phyloP scores from a whole-genome alignment of 2,888 invertebrate species.

The Mallateleia sp. region DNA sequence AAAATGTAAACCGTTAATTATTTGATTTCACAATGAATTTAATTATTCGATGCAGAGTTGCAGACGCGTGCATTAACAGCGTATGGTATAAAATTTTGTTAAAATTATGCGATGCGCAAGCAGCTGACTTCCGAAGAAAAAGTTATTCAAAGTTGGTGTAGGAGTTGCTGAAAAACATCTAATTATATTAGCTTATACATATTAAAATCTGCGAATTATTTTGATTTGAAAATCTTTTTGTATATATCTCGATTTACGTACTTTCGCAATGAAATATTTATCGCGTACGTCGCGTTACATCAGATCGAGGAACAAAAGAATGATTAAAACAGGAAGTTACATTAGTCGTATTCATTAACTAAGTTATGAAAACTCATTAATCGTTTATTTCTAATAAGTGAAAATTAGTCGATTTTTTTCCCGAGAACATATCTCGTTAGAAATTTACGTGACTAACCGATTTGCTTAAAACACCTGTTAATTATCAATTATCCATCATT shows the following conservation, averaged over 20 bases:
- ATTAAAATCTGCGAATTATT: slow-evolving; percentile 27
- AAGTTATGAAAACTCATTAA: slow-evolving; percentile 78
- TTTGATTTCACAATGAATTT: slow-evolving; percentile 32
- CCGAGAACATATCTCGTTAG: no score
- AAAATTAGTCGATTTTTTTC: neutral
- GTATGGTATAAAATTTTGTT: neutral
- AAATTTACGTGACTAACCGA: no score
- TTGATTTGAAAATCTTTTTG: slow-evolving; percentile 29
- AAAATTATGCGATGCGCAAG: neutral
- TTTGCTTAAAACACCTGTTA: no score
- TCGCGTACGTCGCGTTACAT: slow-evolving; percentile 52
- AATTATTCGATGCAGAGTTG: slow-evolving; percentile 9
- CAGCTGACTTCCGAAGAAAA: slow-evolving; percentile 22
- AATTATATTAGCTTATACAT: slow-evolving; percentile 13
- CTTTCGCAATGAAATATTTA: slow-evolving; percentile 70
- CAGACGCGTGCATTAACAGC: neutral
- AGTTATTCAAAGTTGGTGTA: neutral
- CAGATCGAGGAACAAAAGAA: slow-evolving; percentile 75
- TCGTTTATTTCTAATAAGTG: slow-evolving; percentile 60
- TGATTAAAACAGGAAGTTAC: slow-evolving; percentile 75
- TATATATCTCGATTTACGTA: slow-evolving; percentile 46
- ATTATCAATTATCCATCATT: no score
- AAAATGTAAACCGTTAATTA: slow-evolving; percentile 30
- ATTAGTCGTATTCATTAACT: slow-evolving; percentile 72
- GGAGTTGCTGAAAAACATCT: slow-evolving; percentile 52